A percentile compares a stretch with the other conserved stretches of the same genome.
Evolutionary conservation across 2,888 invertebrate genomes (phyloP).

Genomic region (Orchesellides sinensis): DNA sequence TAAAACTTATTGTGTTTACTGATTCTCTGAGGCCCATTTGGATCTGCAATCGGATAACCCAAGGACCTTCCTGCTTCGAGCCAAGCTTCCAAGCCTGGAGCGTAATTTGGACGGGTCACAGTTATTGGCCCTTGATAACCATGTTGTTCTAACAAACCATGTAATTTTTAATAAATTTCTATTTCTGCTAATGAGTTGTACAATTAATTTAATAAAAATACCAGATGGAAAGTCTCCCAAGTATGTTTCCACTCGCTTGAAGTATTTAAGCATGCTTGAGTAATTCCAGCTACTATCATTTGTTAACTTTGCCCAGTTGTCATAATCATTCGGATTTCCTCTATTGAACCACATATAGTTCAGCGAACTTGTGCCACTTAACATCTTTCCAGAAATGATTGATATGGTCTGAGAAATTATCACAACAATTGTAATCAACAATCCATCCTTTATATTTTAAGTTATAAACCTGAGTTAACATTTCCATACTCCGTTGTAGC

Average conservation of each 20-base stretch:
- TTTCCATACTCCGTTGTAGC: background rate
- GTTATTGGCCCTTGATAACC: conserved; percentile 48
- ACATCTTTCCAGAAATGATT: background rate
- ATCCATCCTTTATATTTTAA: no score
- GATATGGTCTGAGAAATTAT: background rate
- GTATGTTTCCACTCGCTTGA: conserved; percentile 29
- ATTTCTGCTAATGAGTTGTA: background rate
- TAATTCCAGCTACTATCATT: conserved; percentile 29
- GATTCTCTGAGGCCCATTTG: conserved; percentile 60
- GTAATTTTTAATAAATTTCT: background rate
- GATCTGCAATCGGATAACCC: conserved; percentile 39
- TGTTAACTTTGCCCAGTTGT: conserved; percentile 29
- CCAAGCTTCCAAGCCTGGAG: conserved; percentile 35
- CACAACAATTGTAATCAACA: no score
- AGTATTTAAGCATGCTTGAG: conserved; percentile 20
- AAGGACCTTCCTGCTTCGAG: conserved; percentile 49
- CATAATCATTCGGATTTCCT: conserved; percentile 34
- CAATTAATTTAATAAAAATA: background rate
- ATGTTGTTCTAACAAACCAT: conserved; percentile 29
- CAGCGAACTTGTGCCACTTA: conserved; percentile 28
- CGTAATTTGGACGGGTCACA: conserved; percentile 25
- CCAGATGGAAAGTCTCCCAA: conserved; percentile 18
- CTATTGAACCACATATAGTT: conserved; percentile 41
- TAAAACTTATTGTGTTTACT: conserved; percentile 12
- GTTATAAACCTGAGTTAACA: no score